Evolutionary conservation across 2,113 vertebrate genomes (phyloP).

Genomic region (Vulpes lagopus): DNA sequence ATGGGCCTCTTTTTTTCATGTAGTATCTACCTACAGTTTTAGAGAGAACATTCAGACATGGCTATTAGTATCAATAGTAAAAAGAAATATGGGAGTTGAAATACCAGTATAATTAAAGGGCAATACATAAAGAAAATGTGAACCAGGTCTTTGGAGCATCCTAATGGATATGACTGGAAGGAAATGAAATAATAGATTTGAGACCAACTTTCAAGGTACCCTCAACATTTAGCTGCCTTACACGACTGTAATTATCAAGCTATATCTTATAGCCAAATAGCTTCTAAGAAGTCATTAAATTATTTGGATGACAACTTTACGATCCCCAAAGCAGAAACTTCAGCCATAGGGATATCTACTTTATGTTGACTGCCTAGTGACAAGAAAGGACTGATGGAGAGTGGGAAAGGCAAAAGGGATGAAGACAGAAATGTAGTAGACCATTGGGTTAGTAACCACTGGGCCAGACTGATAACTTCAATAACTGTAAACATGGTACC

Average conservation of each 20-base stretch:
- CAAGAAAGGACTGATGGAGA: not conserved
- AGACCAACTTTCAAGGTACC: conserved; percentile 67
- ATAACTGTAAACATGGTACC: not conserved
- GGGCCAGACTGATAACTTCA: not conserved
- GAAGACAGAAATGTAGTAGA: not conserved
- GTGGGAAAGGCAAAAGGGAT: not conserved
- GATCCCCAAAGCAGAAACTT: conserved; percentile 61
- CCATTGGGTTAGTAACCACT: not conserved
- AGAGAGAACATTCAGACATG: conserved; percentile 25
- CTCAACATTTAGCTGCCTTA: conserved; percentile 71
- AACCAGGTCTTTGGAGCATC: conserved; percentile 48
- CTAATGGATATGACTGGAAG: conserved; percentile 63
- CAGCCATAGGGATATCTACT: conserved; percentile 10
- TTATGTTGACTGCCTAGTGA: conserved; percentile 42
- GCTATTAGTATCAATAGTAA: conserved; percentile 55
- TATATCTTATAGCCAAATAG: conserved; percentile 68
- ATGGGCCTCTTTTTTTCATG: not conserved
- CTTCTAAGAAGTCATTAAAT: conserved; percentile 74
- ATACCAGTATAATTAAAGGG: conserved; percentile 66
- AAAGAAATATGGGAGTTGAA: conserved; percentile 68
- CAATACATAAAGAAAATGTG: conserved; percentile 72
- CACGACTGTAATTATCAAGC: conserved; percentile 61
- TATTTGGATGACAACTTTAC: conserved; percentile 72
- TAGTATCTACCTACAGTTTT: not conserved
- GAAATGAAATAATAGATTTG: conserved; percentile 67